Evolutionary conservation across 2,888 invertebrate genomes (phyloP).

Genomic region (Heliconius erato): DNA sequence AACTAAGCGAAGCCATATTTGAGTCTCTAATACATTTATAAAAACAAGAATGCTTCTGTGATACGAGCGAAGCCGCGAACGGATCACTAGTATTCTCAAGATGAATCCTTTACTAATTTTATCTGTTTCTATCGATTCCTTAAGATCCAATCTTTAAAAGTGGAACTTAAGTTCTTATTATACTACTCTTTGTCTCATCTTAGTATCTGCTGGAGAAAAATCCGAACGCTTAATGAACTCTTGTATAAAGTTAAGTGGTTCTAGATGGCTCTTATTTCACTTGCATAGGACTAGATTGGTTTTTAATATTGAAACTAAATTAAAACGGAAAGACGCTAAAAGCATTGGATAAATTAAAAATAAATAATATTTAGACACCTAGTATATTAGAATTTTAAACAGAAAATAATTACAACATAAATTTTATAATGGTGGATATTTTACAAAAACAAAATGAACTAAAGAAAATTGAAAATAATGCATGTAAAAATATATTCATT

Average conservation of each 20-base stretch:
- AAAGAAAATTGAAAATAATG: too few relatives aligned
- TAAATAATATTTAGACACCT: background rate
- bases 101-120: slow-evolving; percentile 15
- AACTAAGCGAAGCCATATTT: too few relatives aligned
- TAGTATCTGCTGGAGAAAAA: slow-evolving; percentile 23
- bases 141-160: slow-evolving; percentile 27
- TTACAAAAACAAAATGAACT: too few relatives aligned
- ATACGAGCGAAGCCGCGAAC: too few relatives aligned
- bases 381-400: background rate
- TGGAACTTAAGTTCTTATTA: slow-evolving; percentile 27
- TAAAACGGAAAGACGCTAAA: background rate
- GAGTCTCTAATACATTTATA: too few relatives aligned
- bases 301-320: slow-evolving; percentile 17
- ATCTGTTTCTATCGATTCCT: slow-evolving; percentile 10
- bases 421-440: too few relatives aligned
- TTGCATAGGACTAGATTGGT: slow-evolving; percentile 3
- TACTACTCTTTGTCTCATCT: slow-evolving; percentile 34
- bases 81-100: background rate
- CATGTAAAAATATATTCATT: too few relatives aligned
- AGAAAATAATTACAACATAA: background rate
- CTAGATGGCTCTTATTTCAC: slow-evolving; percentile 15
- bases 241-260: slow-evolving; percentile 20
- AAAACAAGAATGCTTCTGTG: too few relatives aligned
- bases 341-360: background rate
- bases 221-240: slow-evolving; percentile 29